Evolutionary conservation across 2,113 vertebrate genomes (phyloP), one percentile per base, ranked within the genome.

Genomic region (Numida meleagris): DNA sequence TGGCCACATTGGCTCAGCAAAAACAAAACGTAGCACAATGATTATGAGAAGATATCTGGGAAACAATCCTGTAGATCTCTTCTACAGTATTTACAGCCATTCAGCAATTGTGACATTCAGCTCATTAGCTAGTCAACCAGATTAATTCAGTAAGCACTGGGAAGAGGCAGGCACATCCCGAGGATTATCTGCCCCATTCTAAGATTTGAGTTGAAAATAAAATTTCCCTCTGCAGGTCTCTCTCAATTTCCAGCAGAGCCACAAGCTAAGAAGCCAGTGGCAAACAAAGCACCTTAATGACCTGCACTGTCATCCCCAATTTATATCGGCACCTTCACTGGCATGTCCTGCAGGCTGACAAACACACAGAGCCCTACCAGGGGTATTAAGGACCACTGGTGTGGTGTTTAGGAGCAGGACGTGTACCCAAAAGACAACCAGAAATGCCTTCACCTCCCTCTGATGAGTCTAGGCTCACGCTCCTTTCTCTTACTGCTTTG

Each of bases 291-390:
- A 17, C 25, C 50, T 51, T 51, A 51, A 27, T 51, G 50, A 51
- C 25, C 25, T 5, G 7, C 24, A 10, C 43, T 57, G 10, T 27
- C 43, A 51, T 46, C 68, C 34, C 34, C 76, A 27, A 12, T n/a
- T 66, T 36, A 24, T 5, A 0, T 0, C 2, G 1, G 7, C 3
- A 14, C 10, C n/a, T 57, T 75, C 40, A n/a, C 15, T 73, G 33
- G 9, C 3, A 3, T 7, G 18, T 62, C 33, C 33, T 63, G 18
- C 31, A 38, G 13, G 4, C 58, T 50, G 77, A 48, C 8, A 43
- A 76, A 43, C 5, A 15, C 33, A 65, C 3, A 59, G 21, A 43
- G 33, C 38, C 6, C 5, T 81, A 25, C 8, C 10, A 34, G 36
- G 6, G n/a, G 71, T 50, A 71, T 31, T 17, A 57, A 46, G 20